phyloP scores from a whole-genome alignment of 2,888 invertebrate genomes.

The Cryptocephalus primarius region DNA sequence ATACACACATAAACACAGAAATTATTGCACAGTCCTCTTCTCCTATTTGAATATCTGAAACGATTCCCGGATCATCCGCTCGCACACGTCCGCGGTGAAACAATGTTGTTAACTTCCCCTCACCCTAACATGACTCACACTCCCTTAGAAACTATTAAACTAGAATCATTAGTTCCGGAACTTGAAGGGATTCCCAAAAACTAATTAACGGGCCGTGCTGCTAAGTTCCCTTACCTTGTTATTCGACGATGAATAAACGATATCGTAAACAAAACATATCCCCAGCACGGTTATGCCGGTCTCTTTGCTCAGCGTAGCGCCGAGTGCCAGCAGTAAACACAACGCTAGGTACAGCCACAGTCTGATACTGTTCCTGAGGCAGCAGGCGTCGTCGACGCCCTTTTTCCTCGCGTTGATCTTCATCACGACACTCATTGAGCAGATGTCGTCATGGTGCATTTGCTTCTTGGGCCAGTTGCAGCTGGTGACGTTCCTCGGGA shows the following conservation, averaged over 20 bases:
- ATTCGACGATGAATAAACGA: slow-evolving; percentile 43
- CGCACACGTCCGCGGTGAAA: no score
- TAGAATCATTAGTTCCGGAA: no score
- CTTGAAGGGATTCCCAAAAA: no score
- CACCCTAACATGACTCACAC: no score
- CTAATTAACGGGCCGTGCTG: no score
- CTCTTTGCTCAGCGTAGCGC: slow-evolving; percentile 89
- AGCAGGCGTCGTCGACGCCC: not conserved
- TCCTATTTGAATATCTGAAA: no score
- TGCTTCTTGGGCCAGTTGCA: slow-evolving; percentile 30
- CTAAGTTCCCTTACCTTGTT: slow-evolving; percentile 21
- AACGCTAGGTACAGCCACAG: slow-evolving; percentile 50
- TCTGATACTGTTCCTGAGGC: not conserved
- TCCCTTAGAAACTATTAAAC: no score
- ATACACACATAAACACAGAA: no score
- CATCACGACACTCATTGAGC: slow-evolving; percentile 1
- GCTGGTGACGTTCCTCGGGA: slow-evolving; percentile 31
- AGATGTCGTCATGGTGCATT: slow-evolving; percentile 7
- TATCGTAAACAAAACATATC: slow-evolving; percentile 82
- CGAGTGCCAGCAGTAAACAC: slow-evolving; percentile 47
- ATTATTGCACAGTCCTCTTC: no score
- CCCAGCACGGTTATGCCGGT: slow-evolving; percentile 88
- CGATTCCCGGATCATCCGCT: no score
- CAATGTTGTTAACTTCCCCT: no score
- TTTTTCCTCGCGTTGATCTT: not conserved